These are phyloP conservation scores for Buphagus erythrorhynchus DNA, from an alignment of 2,797 vertebrate species.

Conservation along the genomic window DNA sequence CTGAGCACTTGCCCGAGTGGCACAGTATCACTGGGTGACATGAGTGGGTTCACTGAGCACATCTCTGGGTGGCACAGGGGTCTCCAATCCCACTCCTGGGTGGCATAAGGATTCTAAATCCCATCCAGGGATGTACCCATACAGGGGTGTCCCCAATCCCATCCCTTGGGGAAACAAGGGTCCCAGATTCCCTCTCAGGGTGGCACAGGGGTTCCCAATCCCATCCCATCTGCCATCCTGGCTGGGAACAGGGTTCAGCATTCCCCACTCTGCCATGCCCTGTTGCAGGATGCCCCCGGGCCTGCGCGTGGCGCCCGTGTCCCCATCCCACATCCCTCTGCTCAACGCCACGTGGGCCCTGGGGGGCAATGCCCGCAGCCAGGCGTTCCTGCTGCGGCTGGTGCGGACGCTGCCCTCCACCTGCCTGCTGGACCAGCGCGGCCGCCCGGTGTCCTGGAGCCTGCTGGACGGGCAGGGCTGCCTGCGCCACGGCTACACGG, in stretches of 20 bases:
- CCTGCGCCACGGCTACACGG: not conserved
- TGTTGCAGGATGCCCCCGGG: not conserved
- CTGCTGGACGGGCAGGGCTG: not conserved
- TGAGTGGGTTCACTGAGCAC: not conserved
- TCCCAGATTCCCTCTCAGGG: not conserved
- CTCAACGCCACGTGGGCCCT: not conserved
- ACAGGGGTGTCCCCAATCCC: not conserved
- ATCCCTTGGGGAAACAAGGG: rapidly evolving
- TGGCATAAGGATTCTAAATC: no score
- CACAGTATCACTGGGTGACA: not conserved
- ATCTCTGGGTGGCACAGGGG: not conserved
- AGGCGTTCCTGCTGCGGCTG: not conserved
- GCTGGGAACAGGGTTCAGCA: not conserved
- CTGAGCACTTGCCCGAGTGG: rapidly evolving
- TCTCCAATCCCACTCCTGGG: no score
- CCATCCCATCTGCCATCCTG: rapidly evolving
- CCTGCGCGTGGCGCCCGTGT: not conserved
- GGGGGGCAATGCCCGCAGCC: not conserved
- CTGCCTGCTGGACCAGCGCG: not conserved
- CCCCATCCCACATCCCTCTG: not conserved
- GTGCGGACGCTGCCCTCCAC: not conserved
- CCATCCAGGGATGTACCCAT: no score
- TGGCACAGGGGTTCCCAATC: not conserved
- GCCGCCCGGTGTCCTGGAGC: not conserved
- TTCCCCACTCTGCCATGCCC: not conserved